These are phyloP conservation scores for Vollenhovia emeryi DNA, from an alignment of 1,140 invertebrate species.

Conservation along the genomic window DNA sequence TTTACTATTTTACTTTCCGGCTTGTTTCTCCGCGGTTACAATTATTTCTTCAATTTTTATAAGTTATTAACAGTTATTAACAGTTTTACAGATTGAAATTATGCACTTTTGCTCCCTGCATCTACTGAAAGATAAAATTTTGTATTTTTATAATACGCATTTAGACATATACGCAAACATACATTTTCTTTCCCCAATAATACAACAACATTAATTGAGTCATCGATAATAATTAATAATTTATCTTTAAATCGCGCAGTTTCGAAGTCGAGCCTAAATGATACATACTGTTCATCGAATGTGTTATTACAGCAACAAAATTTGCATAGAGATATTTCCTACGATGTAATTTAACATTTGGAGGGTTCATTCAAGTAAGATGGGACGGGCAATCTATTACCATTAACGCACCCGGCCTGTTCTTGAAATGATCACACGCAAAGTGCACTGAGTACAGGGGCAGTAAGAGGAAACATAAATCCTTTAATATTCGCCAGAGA, in stretches of 20 bases:
- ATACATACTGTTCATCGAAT: background rate
- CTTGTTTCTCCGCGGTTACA: background rate
- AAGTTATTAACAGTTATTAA: too few species aligned
- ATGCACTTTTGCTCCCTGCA: background rate
- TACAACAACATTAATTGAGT: background rate
- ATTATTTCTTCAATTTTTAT: background rate
- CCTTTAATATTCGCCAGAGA: constrained; percentile 33
- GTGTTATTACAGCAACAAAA: background rate
- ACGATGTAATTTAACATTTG: background rate
- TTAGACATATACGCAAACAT: background rate
- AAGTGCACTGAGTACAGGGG: constrained; percentile 31
- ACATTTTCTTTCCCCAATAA: background rate
- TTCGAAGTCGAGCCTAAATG: background rate
- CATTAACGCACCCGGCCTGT: constrained; percentile 36
- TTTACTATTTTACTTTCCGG: background rate
- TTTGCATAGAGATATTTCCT: background rate
- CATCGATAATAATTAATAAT: background rate
- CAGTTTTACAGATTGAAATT: background rate
- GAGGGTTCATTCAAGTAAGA: constrained; percentile 24
- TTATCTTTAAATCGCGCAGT: background rate
- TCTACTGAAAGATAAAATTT: background rate
- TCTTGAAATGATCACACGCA: constrained; percentile 54
- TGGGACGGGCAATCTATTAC: constrained; percentile 26
- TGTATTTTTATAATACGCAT: background rate
- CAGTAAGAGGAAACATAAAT: constrained; percentile 55